Evolutionary conservation across 1,140 invertebrate species (phyloP), one percentile per base, ranked within the genome.

Genomic region (Bombus soroeensis): DNA sequence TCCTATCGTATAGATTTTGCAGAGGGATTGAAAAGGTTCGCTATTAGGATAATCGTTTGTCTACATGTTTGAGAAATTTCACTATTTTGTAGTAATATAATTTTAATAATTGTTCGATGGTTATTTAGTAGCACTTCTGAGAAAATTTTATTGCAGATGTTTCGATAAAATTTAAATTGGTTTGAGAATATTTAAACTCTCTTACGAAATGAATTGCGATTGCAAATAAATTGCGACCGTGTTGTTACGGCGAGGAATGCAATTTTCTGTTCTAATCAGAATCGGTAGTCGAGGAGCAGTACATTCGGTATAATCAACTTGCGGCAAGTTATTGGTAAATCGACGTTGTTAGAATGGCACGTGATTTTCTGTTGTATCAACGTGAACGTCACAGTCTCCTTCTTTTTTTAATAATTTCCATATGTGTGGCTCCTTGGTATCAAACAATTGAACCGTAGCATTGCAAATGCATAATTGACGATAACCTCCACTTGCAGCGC

Each of bases 281-380:
- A 6, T 41, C 37, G 28, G 25, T 25, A 53, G 22, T 57, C 41
- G 41, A 25, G n/a, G n/a, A 75, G 13, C 15, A 37, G 28, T 74
- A 6, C 4, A 13, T 32, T 47, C 10, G 53, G 12, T 34, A 28
- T 53, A 47, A 34, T 74, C 43, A n/a, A 74, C 43, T 74, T 34
- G 70, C 39, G 70, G 12, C 73, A 75, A 47, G 72, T 74, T 53
- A 53, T 37, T 37, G n/a, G n/a, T n/a, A 39, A 59, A 39, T 76
- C 47, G 34, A 32, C 3, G 71, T 28, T 18, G 74, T 59, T 59
- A n/a, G 34, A n/a, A 59, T 1, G 34, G 9, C 25, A 76, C 25
- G 53, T 59, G 34, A 76, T 59, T 76, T n/a, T 59, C 74, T 76
- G 53, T 59, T 37, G 25, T 59, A 76, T 76, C 74, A 76, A 59